Conservation (phyloP, 2,888 invertebrate genomes). For the Parascotia fuliginaria region DNA sequence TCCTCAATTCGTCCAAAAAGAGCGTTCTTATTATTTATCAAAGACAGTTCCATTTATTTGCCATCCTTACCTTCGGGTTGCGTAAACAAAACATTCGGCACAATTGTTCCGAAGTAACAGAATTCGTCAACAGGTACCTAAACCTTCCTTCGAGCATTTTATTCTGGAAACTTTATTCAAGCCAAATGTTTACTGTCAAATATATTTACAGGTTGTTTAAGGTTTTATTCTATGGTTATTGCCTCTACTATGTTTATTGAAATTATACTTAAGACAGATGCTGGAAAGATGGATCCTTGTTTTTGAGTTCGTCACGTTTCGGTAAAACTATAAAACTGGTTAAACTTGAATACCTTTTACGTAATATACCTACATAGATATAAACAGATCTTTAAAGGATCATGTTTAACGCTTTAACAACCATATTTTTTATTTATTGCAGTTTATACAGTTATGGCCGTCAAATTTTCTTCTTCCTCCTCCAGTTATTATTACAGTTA, state of each 20-base stretch:
- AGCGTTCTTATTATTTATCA: neutral
- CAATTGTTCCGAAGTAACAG: conserved; percentile 8
- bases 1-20: neutral
- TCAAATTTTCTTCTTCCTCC: no score
- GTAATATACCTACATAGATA: no score
- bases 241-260: neutral
- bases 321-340: neutral
- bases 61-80: conserved; percentile 1
- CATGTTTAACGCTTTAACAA: no score
- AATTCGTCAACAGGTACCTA: conserved; percentile 7
- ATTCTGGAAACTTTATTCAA: neutral
- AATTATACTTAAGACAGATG: neutral
- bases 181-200: conserved; percentile 1
- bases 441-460: no score
- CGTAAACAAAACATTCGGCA: conserved; percentile 7
- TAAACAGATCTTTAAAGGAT: no score
- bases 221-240: neutral
- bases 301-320: neutral
- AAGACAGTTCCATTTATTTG: neutral
- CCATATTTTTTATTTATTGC: no score
- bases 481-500: no score
- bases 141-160: conserved; percentile 5
- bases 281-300: neutral
- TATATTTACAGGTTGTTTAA: conserved; percentile 2
- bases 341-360: no score